Conservation (phyloP, 1,140 invertebrate genomes). For the Cydia strobilella region DNA sequence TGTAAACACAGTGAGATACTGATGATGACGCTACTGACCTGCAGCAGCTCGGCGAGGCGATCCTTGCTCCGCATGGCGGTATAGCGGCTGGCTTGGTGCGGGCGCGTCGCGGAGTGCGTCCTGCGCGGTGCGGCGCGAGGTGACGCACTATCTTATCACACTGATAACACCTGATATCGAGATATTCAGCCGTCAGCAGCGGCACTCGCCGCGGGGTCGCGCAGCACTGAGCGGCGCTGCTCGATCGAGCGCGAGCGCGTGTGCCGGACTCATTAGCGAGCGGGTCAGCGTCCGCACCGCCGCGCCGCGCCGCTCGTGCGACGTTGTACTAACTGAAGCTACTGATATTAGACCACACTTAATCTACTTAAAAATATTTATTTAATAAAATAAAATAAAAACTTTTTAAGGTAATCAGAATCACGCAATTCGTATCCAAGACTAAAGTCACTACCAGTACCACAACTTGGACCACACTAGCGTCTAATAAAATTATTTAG, state of each 20-base stretch:
- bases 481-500: neutral
- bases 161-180: conserved; percentile 56
- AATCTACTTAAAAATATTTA: neutral
- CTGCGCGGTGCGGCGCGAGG: conserved; percentile 22
- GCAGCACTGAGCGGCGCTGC: conserved; percentile 28
- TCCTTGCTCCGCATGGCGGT: conserved; percentile 59
- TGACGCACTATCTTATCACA: conserved; percentile 57
- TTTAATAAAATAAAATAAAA: too few species aligned
- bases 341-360: neutral
- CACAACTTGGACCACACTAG: neutral
- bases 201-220: conserved; percentile 19
- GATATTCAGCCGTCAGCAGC: conserved; percentile 20
- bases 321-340: neutral
- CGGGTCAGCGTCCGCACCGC: conserved; percentile 16
- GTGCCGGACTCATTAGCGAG: conserved; percentile 24
- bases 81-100: neutral
- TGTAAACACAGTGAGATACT: neutral
- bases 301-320: neutral
- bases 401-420: too few species aligned
- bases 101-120: conserved; percentile 17
- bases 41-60: conserved; percentile 59
- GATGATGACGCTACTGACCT: conserved; percentile 48
- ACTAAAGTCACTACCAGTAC: neutral
- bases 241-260: conserved; percentile 12
- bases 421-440: neutral